phyloP scores from a whole-genome alignment of 2,113 vertebrate genomes.

The Odontophorus gujanensis region DNA sequence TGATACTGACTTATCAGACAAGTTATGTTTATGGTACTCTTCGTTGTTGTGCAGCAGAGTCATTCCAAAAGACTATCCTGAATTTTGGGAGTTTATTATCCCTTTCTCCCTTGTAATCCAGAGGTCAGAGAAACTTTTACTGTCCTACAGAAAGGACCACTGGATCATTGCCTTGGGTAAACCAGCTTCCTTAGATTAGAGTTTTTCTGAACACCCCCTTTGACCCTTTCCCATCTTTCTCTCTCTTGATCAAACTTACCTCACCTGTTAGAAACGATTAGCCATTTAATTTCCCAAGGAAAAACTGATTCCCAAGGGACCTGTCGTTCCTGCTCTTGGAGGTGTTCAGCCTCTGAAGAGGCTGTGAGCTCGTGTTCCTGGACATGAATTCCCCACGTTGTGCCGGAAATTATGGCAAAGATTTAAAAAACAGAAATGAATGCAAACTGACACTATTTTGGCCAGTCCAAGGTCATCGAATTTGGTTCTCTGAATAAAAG shows the following conservation, averaged over 20 bases:
- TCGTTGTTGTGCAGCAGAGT: neutral
- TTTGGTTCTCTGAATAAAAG: neutral
- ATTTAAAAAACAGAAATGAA: neutral
- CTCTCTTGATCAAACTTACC: neutral
- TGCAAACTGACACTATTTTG: neutral
- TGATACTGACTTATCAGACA: neutral
- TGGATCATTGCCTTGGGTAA: neutral
- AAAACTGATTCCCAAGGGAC: neutral
- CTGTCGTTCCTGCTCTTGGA: neutral
- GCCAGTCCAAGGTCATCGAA: no score
- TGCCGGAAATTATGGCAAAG: neutral
- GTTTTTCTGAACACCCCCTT: neutral
- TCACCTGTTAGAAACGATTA: neutral
- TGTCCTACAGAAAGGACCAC: neutral
- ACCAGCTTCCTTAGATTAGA: neutral
- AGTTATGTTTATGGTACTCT: neutral
- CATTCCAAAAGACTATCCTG: neutral
- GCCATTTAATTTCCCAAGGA: neutral
- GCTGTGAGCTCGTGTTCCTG: neutral
- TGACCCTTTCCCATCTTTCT: neutral
- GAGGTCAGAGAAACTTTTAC: neutral
- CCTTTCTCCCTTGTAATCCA: neutral
- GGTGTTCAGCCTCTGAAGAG: neutral
- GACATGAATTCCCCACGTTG: neutral
- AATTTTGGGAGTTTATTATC: neutral